Evolutionary conservation across 2,888 invertebrate genomes (phyloP).

Genomic region (Pseudococcus viburni): DNA sequence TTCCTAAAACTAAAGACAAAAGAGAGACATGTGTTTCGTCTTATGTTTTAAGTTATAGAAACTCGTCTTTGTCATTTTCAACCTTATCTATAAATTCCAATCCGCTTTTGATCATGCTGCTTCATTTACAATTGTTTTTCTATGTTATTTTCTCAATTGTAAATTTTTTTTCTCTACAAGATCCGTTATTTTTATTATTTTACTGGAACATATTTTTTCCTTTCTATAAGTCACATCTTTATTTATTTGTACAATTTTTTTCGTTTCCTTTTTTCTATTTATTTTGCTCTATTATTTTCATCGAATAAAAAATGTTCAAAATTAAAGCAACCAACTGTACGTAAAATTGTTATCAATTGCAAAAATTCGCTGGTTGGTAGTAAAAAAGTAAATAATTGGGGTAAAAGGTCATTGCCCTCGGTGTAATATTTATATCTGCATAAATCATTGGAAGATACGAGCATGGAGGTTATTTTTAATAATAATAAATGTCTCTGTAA

Average conservation of each 20-base stretch:
- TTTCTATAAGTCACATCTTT: too few relatives aligned
- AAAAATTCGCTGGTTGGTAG: background rate
- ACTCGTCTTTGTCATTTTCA: too few relatives aligned
- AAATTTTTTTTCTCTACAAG: too few relatives aligned
- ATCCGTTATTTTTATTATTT: too few relatives aligned
- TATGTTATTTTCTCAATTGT: too few relatives aligned
- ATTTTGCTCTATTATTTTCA: background rate
- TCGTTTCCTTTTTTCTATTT: background rate
- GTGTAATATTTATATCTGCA: background rate
- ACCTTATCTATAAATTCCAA: too few relatives aligned
- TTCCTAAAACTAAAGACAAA: too few relatives aligned
- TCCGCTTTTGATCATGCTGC: too few relatives aligned
- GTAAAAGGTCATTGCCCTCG: background rate
- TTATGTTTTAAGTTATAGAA: too few relatives aligned
- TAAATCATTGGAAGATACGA: background rate
- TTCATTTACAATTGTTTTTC: too few relatives aligned
- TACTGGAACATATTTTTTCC: too few relatives aligned
- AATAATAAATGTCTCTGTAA: conserved; percentile 37
- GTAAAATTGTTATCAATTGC: conserved; percentile 2
- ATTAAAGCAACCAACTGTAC: background rate
- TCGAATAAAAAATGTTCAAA: background rate
- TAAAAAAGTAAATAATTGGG: background rate
- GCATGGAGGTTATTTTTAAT: conserved; percentile 13
- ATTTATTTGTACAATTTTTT: background rate
- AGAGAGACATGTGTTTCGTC: too few relatives aligned